Evolutionary conservation across 2,113 vertebrate species (phyloP).

Genomic region (Vimba vimba): DNA sequence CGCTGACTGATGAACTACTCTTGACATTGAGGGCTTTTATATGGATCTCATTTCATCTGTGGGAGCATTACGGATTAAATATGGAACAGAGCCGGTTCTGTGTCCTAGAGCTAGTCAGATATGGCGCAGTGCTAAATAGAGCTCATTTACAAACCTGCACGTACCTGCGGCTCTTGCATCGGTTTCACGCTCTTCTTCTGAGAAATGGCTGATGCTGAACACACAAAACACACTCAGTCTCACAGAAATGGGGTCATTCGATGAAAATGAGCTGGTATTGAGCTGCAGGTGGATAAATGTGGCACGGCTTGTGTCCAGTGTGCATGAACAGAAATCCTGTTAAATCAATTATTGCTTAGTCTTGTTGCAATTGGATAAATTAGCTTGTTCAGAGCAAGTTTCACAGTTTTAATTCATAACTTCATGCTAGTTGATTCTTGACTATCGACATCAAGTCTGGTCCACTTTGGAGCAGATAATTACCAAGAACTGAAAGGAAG

Average conservation of each 20-base stretch:
- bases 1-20: constrained; percentile 31
- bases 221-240: constrained; percentile 20
- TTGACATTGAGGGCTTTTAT: constrained; percentile 26
- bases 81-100: constrained; percentile 38
- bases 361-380: neutral
- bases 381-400: neutral
- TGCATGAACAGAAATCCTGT: constrained; percentile 14
- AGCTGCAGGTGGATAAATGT: constrained; percentile 32
- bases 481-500: too few species aligned
- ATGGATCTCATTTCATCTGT: constrained; percentile 39
- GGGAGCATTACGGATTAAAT: neutral
- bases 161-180: neutral
- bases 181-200: neutral
- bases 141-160: constrained; percentile 40
- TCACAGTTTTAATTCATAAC: neutral
- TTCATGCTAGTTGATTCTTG: neutral
- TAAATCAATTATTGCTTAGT: constrained; percentile 10
- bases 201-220: constrained; percentile 3
- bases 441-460: neutral
- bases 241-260: constrained; percentile 13
- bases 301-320: neutral
- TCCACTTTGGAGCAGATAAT: neutral
- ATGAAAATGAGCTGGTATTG: neutral
- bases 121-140: constrained; percentile 29
- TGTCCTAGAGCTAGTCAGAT: neutral